phyloP scores from a whole-genome alignment of 2,888 invertebrate species.

The Caenorhabditis sp. region DNA sequence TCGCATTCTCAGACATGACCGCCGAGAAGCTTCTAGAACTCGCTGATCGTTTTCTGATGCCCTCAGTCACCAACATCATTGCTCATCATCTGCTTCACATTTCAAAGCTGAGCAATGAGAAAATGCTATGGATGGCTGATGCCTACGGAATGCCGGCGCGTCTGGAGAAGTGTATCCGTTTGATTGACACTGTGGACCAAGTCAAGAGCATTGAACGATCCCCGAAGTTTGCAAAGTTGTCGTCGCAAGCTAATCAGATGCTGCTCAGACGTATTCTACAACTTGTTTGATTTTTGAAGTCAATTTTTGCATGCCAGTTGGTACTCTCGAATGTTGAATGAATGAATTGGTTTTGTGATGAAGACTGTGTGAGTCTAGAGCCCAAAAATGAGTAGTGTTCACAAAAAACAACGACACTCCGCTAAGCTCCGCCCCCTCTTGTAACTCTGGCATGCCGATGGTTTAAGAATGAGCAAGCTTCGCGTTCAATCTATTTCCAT shows the following conservation, averaged over 20 bases:
- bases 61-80: neutral
- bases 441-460: too few species aligned
- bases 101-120: neutral
- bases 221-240: neutral
- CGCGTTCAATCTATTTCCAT: too few species aligned
- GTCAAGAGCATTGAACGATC: neutral
- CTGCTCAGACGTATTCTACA: neutral
- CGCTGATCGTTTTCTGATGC: neutral
- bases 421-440: too few species aligned
- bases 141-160: neutral
- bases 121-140: conserved; percentile 12
- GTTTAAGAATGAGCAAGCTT: too few species aligned
- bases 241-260: neutral
- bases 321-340: too few species aligned
- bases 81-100: conserved; percentile 3
- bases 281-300: neutral
- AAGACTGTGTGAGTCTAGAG: too few species aligned
- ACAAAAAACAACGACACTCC: too few species aligned
- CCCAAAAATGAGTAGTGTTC: too few species aligned
- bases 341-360: too few species aligned
- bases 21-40: conserved; percentile 10
- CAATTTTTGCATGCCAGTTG: too few species aligned
- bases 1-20: neutral
- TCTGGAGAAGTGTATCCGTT: neutral
- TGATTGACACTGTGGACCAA: neutral